A percentile compares a stretch with the other conserved stretches of the same genome.
Evolutionary conservation across 2,113 vertebrate species (phyloP).

Genomic region (Alligator mississippiensis): DNA sequence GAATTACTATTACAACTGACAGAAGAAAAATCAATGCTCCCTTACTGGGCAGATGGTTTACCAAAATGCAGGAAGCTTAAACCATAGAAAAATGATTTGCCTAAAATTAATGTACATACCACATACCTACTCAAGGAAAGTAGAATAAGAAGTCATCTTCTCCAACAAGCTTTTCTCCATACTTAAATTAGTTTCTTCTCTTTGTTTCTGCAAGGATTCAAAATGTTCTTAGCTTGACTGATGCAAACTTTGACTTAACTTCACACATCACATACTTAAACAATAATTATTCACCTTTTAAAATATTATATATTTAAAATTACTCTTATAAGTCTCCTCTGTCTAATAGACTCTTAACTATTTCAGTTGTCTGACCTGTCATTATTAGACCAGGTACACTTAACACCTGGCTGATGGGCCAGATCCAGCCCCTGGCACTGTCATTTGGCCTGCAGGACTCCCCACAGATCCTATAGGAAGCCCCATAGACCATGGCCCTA

Average conservation of each 20-base stretch:
- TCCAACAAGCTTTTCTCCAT: neutral
- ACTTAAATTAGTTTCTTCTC: neutral
- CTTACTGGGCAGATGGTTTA: neutral
- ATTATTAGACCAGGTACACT: neutral
- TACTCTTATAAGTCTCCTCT: neutral
- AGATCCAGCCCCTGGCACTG: no score
- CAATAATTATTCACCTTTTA: neutral
- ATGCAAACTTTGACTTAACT: neutral
- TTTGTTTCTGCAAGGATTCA: neutral
- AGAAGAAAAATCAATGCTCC: neutral
- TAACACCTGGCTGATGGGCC: no score
- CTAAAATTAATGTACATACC: neutral
- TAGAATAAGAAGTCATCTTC: neutral
- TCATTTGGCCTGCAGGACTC: no score
- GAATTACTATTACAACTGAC: neutral
- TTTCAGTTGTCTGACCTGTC: conserved; percentile 19
- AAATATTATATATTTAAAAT: conserved; percentile 27
- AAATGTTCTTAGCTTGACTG: neutral
- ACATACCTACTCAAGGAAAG: neutral
- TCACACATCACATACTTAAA: neutral
- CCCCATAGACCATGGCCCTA: no score
- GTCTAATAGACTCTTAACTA: neutral
- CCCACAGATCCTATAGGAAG: no score
- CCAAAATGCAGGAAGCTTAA: neutral
- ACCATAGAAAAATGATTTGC: neutral